Base-by-base conservation (phyloP, 2,113 vertebrate genomes). In the Nymphicus hollandicus region DNA sequence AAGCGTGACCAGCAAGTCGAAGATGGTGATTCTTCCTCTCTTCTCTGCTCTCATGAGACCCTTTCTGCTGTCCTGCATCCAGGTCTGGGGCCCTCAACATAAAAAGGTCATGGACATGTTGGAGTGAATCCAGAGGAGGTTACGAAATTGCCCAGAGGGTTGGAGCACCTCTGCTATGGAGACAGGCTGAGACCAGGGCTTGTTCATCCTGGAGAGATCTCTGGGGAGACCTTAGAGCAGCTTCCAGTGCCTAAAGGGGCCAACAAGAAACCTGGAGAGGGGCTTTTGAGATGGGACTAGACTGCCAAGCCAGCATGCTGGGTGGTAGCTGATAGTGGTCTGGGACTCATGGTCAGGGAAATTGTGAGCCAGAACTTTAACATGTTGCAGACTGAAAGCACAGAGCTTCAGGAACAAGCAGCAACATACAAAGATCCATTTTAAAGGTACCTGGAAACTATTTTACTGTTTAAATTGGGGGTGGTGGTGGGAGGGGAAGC, bases 381-480 rank as follows among this genome's bases (percentile, higher is more conserved):
- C 17, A 1, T 11, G 7, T 47, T 56, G 14, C 25, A 71, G 15
- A 7, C 44, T 14, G 39, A 63, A 80, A 84, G 43, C 1, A 1
- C 16, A 50, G 35, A 89, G 46, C 27, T 56, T 39, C 37, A 73
- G 33, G 55, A 28, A 25, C 28, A 66, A 43, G 8, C 15, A 69
- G 6, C 7, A 46, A 8, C 0, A 1, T 24, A 10, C 1, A 1
- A 60, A 89, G 7, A 63, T 9, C 28, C 58, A 3, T 18, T 72
- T 56, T 72, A 80, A 65, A 77, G 11, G 35, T 25, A 69, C 43
- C n/a, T 41, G 44, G 16, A 44, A 89, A 47, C 5, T 39, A 56
- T 6, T 70, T 89, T 60, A 18, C 17, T 44, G 16, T 65, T 55
- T 28, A 58, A n/a, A 93, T 88, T 46, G 1, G 2, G 19, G 25